Evolutionary conservation across 2,797 vertebrate species (phyloP), one percentile per base, ranked within the genome.

Genomic region (Acropternis orthonyx): DNA sequence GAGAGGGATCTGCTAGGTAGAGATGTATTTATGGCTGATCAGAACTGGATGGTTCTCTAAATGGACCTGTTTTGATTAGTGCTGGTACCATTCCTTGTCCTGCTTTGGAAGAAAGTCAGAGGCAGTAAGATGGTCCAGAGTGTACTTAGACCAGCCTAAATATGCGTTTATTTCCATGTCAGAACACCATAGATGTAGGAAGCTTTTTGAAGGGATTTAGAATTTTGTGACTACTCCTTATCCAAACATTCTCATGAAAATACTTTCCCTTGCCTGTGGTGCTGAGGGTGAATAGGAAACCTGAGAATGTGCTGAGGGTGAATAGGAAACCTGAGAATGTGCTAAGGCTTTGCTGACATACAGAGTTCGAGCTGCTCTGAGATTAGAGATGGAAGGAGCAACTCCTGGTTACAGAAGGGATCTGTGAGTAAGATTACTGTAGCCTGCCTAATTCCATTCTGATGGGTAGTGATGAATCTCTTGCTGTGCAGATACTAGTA

Each of bases 201-300:
- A 90, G n/a, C 1, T 83, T 89, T 91, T 59, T 71, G 30, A 20
- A 76, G 24, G 6, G 18, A 74, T 69, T 91, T 87, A 34, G 78
- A 81, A 69, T 65, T 92, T 61, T 85, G n/a, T 52, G 20, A 67
- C 59, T 92, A 58, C 39, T 82, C 30, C 23, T 62, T 41, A 41
- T 27, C 5, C 32, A 82, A 28, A 4, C 14, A 48, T 67, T 90
- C 30, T 76, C 28, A 22, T 44, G 24, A 87, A 79, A 75, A 89
- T 56, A 48, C 22, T 74, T 94, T 68, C 20, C 17, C 49, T 91
- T 92, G 36, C 48, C 44, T 73, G 14, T 21, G 41, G 48, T 44
- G 43, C 54, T 91, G 58, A 80, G 41, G 41, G 56, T 52, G 76
- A 79, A 41, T 26, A 79, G 52, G 55, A 95, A 92, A 90, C 55